Percentiles rank a stretch among this genome's conserved stretches.
Evolutionary conservation across 2,888 invertebrate genomes (phyloP).

Genomic region (Iselma pallidipennis): DNA sequence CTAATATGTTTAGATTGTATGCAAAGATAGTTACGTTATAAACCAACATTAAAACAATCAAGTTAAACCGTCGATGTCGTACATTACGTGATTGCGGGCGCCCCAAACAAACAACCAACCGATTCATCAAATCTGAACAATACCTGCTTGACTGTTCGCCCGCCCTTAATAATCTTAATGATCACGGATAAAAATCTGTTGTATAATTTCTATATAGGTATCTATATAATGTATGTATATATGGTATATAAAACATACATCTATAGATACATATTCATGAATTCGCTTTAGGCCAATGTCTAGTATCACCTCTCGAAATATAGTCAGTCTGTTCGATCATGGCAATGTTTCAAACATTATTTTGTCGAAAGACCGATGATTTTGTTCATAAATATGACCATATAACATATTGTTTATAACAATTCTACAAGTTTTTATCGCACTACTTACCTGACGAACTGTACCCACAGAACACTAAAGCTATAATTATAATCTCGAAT

Average conservation of each 20-base stretch:
- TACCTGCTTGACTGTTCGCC: constrained; percentile 52
- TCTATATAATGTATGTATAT: too few relatives aligned
- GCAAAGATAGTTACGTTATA: constrained; percentile 23
- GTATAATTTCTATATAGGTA: constrained; percentile 47
- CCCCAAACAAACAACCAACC: constrained; percentile 51
- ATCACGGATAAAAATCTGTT: constrained; percentile 57
- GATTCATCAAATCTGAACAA: constrained; percentile 53
- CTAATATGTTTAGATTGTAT: constrained; percentile 31
- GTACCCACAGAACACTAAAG: constrained; percentile 46
- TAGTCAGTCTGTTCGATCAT: constrained; percentile 26
- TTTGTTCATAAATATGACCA: constrained; percentile 2
- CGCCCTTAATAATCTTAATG: constrained; percentile 58
- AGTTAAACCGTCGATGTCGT: constrained; percentile 33
- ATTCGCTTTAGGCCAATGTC: constrained; percentile 51
- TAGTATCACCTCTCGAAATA: constrained; percentile 49
- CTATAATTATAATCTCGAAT: constrained; percentile 54
- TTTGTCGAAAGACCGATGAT: constrained; percentile 8
- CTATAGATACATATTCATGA: constrained; percentile 46
- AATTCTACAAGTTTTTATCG: constrained; percentile 33
- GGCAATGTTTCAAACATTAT: neutral
- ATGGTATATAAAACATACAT: neutral
- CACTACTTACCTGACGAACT: constrained; percentile 45
- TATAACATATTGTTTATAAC: neutral
- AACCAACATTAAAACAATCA: constrained; percentile 36
- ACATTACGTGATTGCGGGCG: constrained; percentile 44